A percentile compares a stretch with the other conserved stretches of the same genome.
phyloP scores from a whole-genome alignment of 2,888 invertebrate genomes.

The Morpho deidamia region DNA sequence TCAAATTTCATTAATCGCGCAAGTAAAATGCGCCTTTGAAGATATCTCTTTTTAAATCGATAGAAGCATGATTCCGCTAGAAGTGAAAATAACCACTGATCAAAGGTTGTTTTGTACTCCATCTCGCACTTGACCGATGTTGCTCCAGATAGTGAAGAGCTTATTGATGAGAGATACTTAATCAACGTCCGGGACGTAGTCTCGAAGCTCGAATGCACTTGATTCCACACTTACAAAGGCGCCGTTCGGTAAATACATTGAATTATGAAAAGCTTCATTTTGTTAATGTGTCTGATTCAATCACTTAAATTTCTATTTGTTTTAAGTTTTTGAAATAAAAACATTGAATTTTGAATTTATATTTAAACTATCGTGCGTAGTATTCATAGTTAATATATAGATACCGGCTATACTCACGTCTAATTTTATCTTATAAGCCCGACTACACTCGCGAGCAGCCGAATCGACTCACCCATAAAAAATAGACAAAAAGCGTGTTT shows the following conservation, averaged over 20 bases:
- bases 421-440: too few relatives aligned
- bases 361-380: too few relatives aligned
- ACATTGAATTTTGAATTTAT: too few relatives aligned
- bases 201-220: slow-evolving; percentile 22
- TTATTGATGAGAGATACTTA: slow-evolving; percentile 63
- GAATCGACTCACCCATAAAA: too few relatives aligned
- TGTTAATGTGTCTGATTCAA: too few relatives aligned
- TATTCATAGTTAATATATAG: too few relatives aligned
- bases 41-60: neutral
- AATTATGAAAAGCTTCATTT: neutral
- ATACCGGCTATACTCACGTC: too few relatives aligned
- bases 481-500: too few relatives aligned
- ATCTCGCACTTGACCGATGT: slow-evolving; percentile 23
- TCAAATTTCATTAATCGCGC: neutral
- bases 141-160: slow-evolving; percentile 41
- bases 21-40: neutral
- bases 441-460: too few relatives aligned
- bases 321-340: too few relatives aligned
- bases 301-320: too few relatives aligned
- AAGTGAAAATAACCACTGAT: slow-evolving; percentile 4
- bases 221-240: slow-evolving; percentile 8
- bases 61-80: neutral
- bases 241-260: neutral
- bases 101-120: slow-evolving; percentile 9
- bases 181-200: slow-evolving; percentile 52